Percentiles rank a stretch among this genome's conserved stretches.
Evolutionary conservation across 2,113 vertebrate species (phyloP).

Genomic region (Pseudorhombus dupliciocellatus): DNA sequence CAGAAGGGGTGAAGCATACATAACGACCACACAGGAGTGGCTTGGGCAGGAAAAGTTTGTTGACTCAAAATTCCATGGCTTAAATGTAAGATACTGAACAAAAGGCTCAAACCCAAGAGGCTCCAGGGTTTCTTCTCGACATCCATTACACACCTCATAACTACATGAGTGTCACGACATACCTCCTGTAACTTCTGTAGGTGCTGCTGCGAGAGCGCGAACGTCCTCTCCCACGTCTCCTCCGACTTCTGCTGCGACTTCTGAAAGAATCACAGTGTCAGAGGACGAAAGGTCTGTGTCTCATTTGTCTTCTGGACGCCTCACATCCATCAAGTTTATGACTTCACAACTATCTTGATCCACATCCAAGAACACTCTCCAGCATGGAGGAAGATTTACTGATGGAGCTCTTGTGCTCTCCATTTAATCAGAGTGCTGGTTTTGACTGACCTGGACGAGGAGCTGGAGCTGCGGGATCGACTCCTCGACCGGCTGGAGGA

Average conservation of each 20-base stretch:
- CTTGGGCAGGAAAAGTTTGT: background rate
- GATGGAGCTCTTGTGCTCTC: background rate
- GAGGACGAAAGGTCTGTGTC: background rate
- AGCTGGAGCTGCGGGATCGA: conserved; percentile 87
- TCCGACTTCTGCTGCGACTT: conserved; percentile 90
- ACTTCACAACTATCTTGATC: conserved; percentile 8
- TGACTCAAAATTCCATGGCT: background rate
- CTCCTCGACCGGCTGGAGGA: conserved; percentile 91
- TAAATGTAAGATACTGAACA: background rate
- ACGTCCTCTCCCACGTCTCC: conserved; percentile 83
- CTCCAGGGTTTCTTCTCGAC: background rate
- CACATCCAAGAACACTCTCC: background rate
- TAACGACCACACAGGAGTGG: background rate
- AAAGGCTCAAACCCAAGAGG: too few relatives aligned
- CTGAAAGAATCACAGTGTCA: conserved; percentile 49
- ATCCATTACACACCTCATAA: background rate
- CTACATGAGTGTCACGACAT: background rate
- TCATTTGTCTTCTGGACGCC: background rate
- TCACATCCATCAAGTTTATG: conserved; percentile 19
- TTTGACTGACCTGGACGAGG: conserved; percentile 86
- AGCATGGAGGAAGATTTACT: conserved; percentile 7
- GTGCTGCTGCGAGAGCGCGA: conserved; percentile 89
- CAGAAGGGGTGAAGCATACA: background rate
- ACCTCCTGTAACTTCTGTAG: conserved; percentile 89
- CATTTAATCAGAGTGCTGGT: background rate